Percentiles rank a stretch among this genome's conserved stretches.
Conservation (phyloP, 1,140 invertebrate genomes). For the Plectrocnemia conspersa region DNA sequence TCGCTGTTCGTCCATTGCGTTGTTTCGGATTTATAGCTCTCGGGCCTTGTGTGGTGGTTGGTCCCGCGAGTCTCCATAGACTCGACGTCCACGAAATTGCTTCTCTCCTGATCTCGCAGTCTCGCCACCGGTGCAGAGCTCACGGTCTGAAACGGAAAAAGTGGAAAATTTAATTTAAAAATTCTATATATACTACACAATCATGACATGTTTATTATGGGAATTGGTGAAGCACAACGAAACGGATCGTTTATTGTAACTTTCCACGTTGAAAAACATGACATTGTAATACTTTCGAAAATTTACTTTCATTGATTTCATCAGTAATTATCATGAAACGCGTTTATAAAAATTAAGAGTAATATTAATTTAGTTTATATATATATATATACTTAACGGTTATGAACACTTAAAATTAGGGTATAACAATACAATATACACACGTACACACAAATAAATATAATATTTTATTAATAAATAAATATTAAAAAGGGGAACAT, state of each 20-base stretch:
- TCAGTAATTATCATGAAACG: not conserved
- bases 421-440: no score
- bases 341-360: no score
- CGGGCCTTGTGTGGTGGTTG: not conserved
- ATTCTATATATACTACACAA: not conserved
- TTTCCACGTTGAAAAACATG: not conserved
- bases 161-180: not conserved
- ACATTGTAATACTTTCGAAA: not conserved
- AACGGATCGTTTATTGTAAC: not conserved
- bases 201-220: not conserved
- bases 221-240: not conserved
- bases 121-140: conserved; percentile 29
- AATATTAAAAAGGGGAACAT: no score
- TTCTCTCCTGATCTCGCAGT: conserved; percentile 14
- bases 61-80: conserved; percentile 2
- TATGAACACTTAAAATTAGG: no score
- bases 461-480: no score
- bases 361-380: no score
- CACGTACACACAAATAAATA: not conserved
- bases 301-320: not conserved
- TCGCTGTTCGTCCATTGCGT: conserved; percentile 9
- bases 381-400: no score
- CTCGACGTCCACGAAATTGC: conserved; percentile 13
- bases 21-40: conserved; percentile 5
- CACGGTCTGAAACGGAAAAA: conserved; percentile 32